Evolutionary conservation across 1,140 invertebrate species (phyloP), one percentile per base, ranked within the genome.

Genomic region (Trichonephila clavata): DNA sequence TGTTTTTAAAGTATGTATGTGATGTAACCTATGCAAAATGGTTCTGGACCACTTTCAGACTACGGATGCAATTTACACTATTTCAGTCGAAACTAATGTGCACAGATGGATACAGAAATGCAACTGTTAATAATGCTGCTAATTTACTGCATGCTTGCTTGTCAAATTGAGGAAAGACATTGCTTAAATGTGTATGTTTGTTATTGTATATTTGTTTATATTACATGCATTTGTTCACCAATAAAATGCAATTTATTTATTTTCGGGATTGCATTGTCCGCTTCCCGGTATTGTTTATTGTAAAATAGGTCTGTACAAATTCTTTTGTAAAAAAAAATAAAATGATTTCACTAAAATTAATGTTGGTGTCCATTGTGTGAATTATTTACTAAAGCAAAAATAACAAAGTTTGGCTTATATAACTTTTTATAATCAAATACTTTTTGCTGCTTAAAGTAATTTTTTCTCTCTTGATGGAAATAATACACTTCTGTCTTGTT

Each of bases 161-260:
- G 90, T 83, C 90, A 68, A 83, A 87, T 65, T 87, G 86, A 87
- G 84, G 71, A 81, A 77, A 61, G 77, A 77, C 39, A 93, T 27
- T 57, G 92, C 92, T 93, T 93, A 80, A 24, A 63, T 93, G 92
- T 93, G 92, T 80, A 61, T 63, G 90, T 92, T 81, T 93, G 65
- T 93, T 93, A 93, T 81, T 93, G 92, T 93, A 93, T 87, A 93
- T 93, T 93, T 93, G 92, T 93, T 93, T 93, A 93, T 93, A 93
- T 57, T 77, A 63, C 80, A 59, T 93, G 92, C 84, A 93, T 87
- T 80, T 91, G 71, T 60, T 87, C 68, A 63, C 43, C 57, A 87
- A 88, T 43, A 57, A 93, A 93, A 93, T 93, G 92, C 92, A 71
- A 88, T 86, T 88, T 93, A 93, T 93, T 93, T 93, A 93, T 93